phyloP scores from a whole-genome alignment of 2,113 vertebrate genomes.

The Cottus gobio region DNA sequence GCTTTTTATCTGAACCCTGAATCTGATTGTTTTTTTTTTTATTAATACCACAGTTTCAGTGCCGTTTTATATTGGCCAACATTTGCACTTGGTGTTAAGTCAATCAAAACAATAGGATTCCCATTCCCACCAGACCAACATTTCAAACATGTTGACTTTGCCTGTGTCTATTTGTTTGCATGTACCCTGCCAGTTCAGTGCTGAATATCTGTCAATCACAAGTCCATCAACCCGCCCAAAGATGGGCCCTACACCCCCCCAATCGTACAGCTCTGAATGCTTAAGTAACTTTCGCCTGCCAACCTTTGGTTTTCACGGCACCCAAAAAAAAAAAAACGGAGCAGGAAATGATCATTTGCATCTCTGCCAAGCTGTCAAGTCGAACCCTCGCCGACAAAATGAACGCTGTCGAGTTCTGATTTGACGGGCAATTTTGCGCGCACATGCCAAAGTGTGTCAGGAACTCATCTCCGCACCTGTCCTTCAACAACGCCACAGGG shows the following conservation, averaged over 20 bases:
- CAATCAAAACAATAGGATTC: slow-evolving; percentile 29
- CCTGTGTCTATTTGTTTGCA: slow-evolving; percentile 46
- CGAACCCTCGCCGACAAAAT: slow-evolving; percentile 79
- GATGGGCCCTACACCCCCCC: slow-evolving; percentile 25
- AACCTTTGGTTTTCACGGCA: slow-evolving; percentile 80
- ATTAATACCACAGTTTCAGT: background rate
- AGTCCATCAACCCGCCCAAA: slow-evolving; percentile 27
- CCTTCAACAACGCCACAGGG: slow-evolving; percentile 70
- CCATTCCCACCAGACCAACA: slow-evolving; percentile 25
- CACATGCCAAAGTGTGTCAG: slow-evolving; percentile 72
- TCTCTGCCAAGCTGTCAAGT: slow-evolving; percentile 82
- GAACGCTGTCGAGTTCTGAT: slow-evolving; percentile 77
- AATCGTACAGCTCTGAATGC: slow-evolving; percentile 18
- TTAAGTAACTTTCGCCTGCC: slow-evolving; percentile 55
- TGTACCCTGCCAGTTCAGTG: slow-evolving; percentile 39
- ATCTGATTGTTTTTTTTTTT: too few species aligned
- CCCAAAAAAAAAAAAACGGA: slow-evolving; percentile 23
- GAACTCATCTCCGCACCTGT: slow-evolving; percentile 79
- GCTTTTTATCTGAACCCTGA: slow-evolving; percentile 60
- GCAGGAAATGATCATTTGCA: slow-evolving; percentile 82
- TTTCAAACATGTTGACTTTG: slow-evolving; percentile 49
- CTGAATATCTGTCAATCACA: slow-evolving; percentile 50
- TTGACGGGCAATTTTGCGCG: slow-evolving; percentile 52
- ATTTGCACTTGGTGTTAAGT: slow-evolving; percentile 15
- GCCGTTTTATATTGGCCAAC: background rate